Evolutionary conservation across 2,113 vertebrate genomes (phyloP).

Genomic region (Camelus bactrianus): DNA sequence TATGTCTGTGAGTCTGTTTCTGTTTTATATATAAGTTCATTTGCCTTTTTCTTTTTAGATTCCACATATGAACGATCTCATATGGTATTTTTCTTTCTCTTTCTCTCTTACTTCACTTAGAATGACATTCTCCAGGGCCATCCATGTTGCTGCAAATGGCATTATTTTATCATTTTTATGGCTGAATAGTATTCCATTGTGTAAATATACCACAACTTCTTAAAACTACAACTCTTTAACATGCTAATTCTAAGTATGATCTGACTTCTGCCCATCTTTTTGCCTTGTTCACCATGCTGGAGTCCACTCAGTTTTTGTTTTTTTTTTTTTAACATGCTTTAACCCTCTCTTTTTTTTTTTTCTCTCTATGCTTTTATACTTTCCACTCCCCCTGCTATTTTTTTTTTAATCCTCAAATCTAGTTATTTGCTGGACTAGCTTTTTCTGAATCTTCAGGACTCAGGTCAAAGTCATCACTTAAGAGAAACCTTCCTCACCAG

Average conservation of each 20-base stretch:
- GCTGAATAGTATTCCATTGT: too few relatives aligned
- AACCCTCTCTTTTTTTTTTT: neutral
- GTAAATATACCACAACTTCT: too few relatives aligned
- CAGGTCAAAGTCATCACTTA: neutral
- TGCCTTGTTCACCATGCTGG: neutral
- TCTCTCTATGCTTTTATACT: neutral
- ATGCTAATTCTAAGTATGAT: neutral
- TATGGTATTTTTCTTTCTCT: too few relatives aligned
- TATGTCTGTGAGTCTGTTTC: too few relatives aligned
- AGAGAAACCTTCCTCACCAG: neutral
- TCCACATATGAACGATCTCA: too few relatives aligned
- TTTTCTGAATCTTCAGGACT: conserved; percentile 25
- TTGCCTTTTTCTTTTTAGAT: too few relatives aligned
- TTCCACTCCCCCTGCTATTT: neutral
- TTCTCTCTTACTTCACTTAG: too few relatives aligned
- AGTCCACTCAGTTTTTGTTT: neutral
- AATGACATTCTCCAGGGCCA: too few relatives aligned
- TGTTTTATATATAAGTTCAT: too few relatives aligned
- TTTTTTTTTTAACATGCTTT: neutral
- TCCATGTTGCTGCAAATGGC: too few relatives aligned
- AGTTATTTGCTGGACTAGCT: neutral
- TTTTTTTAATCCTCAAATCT: neutral
- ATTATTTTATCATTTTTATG: too few relatives aligned
- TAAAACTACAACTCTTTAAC: neutral
- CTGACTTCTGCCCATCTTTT: neutral